Evolutionary conservation across 2,797 vertebrate species (phyloP), one percentile per base, ranked within the genome.

Genomic region (Acanthopagrus latus): DNA sequence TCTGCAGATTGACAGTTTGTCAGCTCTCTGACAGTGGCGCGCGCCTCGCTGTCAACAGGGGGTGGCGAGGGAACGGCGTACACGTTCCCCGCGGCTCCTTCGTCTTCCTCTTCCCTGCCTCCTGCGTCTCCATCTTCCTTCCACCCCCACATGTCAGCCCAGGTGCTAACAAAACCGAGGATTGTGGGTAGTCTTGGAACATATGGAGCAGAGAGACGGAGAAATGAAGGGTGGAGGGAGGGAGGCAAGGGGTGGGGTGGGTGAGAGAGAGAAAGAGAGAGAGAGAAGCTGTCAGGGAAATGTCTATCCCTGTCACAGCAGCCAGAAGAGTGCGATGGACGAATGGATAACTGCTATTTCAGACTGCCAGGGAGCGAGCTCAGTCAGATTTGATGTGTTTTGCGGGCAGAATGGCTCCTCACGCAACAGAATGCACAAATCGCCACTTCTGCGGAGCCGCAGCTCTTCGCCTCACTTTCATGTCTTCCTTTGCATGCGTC

Each of bases 281-380:
- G 67, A 69, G 82, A 70, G 85, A 81, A 86, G 82, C 92, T 93
- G 92, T 94, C 92, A 93, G 85, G 88, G 87, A 92, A 87, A 90
- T 90, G 92, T 92, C 92, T 92, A 81, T 90, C 89, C 89, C 86
- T 91, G 92, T 94, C 92, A 92, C 90, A 86, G 87, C 79, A 91
- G 89, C 91, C 88, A 88, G 89, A 83, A 79, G 86, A 88, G 80
- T 66, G 86, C 78, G 87, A 92, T 93, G 91, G 92, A 88, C 85
- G 77, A 88, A 92, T 88, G 90, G 92, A 93, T 92, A 92, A 90
- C 90, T 91, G 88, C 90, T 88, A 87, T 92, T 90, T 86, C 83
- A 90, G 83, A 86, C 84, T 90, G 88, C 74, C 81, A 82, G 76
- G 71, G 78, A 80, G 78, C 64, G 13, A 80, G 77, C 87, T 84